Conservation (phyloP, 2,113 vertebrate species). For the Pseudolaguvia tuberculata region DNA sequence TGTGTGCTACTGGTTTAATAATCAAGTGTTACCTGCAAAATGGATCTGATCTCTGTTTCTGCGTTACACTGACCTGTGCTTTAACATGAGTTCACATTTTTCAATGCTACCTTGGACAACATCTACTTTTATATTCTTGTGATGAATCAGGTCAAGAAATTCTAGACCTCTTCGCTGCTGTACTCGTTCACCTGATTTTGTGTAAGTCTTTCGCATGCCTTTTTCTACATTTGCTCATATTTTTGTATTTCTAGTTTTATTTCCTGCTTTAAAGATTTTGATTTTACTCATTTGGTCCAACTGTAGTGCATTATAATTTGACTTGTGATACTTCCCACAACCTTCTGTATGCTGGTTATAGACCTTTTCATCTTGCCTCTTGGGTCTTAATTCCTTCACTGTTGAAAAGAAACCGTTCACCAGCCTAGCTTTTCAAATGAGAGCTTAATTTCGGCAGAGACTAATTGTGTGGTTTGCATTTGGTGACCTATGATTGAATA, state of each 20-base stretch:
- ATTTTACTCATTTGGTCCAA: not conserved
- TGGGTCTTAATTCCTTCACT: not conserved
- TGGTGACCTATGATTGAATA: not conserved
- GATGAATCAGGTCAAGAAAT: too few relatives aligned
- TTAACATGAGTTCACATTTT: too few relatives aligned
- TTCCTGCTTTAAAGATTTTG: not conserved
- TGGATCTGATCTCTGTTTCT: too few relatives aligned
- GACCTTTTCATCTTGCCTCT: not conserved
- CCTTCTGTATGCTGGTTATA: not conserved
- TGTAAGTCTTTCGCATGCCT: not conserved
- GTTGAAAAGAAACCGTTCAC: not conserved
- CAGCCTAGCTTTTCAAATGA: not conserved
- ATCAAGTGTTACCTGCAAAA: too few relatives aligned
- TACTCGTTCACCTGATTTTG: too few relatives aligned
- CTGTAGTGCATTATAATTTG: not conserved
- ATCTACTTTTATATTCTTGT: too few relatives aligned
- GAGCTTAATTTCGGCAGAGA: not conserved
- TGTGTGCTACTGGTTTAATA: too few relatives aligned
- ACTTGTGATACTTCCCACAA: slow-evolving; percentile 1
- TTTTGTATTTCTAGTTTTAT: not conserved
- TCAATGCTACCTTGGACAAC: too few relatives aligned
- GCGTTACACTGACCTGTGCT: too few relatives aligned
- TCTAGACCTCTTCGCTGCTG: too few relatives aligned
- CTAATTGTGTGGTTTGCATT: slow-evolving; percentile 9
- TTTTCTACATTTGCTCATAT: not conserved